phyloP scores from a whole-genome alignment of 2,888 invertebrate species.

The Helobdella robusta region DNA sequence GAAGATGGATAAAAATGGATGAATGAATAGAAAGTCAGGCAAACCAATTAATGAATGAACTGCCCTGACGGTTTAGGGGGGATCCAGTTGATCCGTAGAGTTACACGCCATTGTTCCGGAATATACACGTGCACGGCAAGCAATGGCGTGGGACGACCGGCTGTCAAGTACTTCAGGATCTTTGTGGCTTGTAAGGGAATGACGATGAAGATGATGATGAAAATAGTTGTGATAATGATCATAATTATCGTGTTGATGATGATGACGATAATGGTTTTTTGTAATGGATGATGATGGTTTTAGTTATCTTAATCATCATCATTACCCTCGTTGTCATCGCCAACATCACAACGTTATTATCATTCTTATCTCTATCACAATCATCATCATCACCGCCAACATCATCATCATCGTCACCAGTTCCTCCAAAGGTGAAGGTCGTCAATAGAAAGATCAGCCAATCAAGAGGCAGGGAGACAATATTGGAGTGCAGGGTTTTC shows the following conservation, averaged over 20 bases:
- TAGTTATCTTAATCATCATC: neutral
- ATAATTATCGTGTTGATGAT: no score
- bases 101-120: constrained; percentile 8
- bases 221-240: no score
- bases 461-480: constrained; percentile 9
- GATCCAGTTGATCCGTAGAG: no score
- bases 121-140: neutral
- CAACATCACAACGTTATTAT: no score
- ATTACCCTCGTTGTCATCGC: neutral
- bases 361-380: no score
- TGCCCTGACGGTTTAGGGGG: no score
- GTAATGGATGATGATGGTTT: neutral
- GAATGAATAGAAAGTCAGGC: no score
- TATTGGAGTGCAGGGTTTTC: constrained; percentile 15
- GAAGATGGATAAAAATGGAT: no score
- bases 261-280: neutral
- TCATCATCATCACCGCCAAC: no score
- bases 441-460: constrained; percentile 7
- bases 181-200: neutral
- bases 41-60: no score
- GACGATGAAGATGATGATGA: neutral
- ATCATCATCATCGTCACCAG: neutral
- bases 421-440: neutral
- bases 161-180: neutral
- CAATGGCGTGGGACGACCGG: constrained; percentile 6